Evolutionary conservation across 2,888 invertebrate genomes (phyloP).

Genomic region (Limnephilus rhombicus): DNA sequence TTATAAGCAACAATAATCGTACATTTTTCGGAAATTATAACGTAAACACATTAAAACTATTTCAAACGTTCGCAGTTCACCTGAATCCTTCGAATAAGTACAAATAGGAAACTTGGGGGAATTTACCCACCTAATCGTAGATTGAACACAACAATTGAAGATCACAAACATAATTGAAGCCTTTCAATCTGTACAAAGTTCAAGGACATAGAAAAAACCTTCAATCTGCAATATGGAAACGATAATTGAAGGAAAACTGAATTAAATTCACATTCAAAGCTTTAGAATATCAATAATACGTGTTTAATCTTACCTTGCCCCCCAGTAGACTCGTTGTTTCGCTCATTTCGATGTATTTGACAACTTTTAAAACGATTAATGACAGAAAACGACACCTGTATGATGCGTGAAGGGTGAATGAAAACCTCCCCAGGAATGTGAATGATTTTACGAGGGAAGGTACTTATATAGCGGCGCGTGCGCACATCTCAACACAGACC

Average conservation of each 20-base stretch:
- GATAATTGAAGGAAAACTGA: background rate
- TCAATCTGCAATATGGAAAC: background rate
- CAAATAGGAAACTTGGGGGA: background rate
- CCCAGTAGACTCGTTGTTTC: slow-evolving; percentile 31
- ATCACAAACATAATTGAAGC: background rate
- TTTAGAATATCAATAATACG: background rate
- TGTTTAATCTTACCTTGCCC: slow-evolving; percentile 5
- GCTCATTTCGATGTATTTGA: background rate
- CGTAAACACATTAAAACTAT: background rate
- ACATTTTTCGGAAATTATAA: background rate
- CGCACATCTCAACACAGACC: background rate
- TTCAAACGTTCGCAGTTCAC: too few relatives aligned
- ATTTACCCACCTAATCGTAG: background rate
- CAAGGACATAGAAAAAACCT: background rate
- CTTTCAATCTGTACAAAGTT: background rate
- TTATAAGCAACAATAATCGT: background rate
- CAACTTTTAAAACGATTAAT: background rate
- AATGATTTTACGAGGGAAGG: background rate
- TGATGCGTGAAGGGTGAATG: background rate
- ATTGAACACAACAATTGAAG: background rate
- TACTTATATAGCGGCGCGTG: background rate
- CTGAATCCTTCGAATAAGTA: background rate
- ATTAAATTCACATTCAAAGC: background rate
- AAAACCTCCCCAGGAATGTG: slow-evolving; percentile 16
- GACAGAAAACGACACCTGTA: background rate